phyloP scores from a whole-genome alignment of 2,113 vertebrate genomes.

The Scalopus aquaticus region DNA sequence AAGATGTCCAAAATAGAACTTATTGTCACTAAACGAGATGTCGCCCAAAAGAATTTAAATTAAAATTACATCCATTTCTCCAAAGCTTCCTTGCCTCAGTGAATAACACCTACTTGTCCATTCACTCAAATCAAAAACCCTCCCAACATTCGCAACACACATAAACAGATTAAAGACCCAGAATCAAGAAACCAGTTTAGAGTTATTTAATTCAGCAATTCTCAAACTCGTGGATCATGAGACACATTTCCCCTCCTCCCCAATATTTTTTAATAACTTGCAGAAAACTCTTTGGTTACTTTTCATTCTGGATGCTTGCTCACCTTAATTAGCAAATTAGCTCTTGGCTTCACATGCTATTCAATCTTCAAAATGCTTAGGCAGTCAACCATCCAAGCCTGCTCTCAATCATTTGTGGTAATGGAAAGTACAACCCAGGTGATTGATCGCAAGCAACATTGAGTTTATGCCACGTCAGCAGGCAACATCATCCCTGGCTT shows the following conservation, averaged over 20 bases:
- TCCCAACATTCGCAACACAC: neutral
- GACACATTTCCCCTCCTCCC: neutral
- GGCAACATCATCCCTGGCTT: neutral
- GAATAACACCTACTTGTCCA: neutral
- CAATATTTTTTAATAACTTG: neutral
- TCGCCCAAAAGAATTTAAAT: neutral
- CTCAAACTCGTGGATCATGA: neutral
- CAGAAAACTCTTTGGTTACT: neutral
- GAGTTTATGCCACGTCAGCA: neutral
- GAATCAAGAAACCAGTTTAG: neutral
- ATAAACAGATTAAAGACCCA: neutral
- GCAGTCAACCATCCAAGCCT: neutral
- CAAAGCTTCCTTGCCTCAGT: neutral
- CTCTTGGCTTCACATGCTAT: neutral
- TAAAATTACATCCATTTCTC: neutral
- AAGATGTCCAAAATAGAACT: conserved; percentile 23
- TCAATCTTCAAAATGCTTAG: conserved; percentile 13
- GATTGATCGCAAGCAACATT: neutral
- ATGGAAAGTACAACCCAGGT: neutral
- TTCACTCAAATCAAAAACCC: neutral
- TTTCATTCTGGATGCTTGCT: neutral
- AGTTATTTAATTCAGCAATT: neutral
- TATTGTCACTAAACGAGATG: neutral
- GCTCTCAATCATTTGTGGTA: neutral
- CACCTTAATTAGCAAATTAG: conserved; percentile 58